Evolutionary conservation across 2,888 invertebrate genomes (phyloP), one percentile per base, ranked within the genome.

Genomic region (Melikaiella ostensackeni): DNA sequence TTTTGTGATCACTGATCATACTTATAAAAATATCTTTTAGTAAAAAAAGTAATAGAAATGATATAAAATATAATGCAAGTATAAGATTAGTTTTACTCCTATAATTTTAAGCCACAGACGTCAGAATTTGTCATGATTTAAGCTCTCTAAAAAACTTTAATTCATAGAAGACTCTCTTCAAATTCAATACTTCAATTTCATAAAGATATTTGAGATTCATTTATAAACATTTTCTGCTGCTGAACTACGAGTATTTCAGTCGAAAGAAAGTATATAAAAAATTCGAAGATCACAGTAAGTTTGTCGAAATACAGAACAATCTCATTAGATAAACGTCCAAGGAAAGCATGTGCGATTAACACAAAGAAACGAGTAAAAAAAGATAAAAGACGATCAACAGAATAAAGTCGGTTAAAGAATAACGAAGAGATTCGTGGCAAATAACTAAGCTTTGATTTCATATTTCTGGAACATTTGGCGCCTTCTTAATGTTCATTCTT

Each of bases 191-290:
- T 27, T 46, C 16, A 66, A 19, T 46, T 46, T 19, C 46, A 42
- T 42, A 13, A 57, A 24, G 24, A 70, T 70, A 33, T 70, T 70
- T 50, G 50, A 70, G 70, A 70, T 70, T 70, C 70, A 50, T 30
- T 42, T 75, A 16, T 19, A 61, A 74, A n/a, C 11, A 55, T 74
- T 64, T 62, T 55, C 30, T 35, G 24, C 50, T 70, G 74, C 66
- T 76, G 30, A 21, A 73, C n/a, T 24, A 66, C 27, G 27, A 50
- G 75, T 76, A 75, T 79, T 75, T 50, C 75, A 78, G 55, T 61
- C 42, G 21, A 24, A 75, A 73, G 38, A 57, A 62, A 55, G 27
- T 30, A 57, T 59, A 75, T 33, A 27, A 27, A 75, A 70, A 78
- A 77, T 42, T 50, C 46, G 27, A 27, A n/a, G 19, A 66, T 66